These are phyloP conservation scores for Lophotriccus pileatus DNA, from an alignment of 2,797 vertebrate species.

Conservation along the genomic window DNA sequence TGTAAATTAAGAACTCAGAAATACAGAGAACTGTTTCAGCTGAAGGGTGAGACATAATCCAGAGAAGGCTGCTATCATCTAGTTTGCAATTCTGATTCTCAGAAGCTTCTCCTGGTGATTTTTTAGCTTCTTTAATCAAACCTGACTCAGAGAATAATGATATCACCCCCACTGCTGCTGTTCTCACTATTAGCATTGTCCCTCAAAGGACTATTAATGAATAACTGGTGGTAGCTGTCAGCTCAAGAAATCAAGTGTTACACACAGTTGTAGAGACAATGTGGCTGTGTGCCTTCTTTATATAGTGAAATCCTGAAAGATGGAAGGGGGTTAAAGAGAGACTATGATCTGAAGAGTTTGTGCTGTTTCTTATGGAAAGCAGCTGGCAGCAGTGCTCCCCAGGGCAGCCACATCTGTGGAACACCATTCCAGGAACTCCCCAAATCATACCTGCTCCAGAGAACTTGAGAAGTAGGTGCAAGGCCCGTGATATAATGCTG, in stretches of 20 bases:
- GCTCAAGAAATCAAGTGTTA: not conserved
- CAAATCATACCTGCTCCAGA: not conserved
- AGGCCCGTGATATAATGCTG: not conserved
- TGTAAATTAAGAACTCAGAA: not conserved
- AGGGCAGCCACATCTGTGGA: not conserved
- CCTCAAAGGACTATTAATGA: not conserved
- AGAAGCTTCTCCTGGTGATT: not conserved
- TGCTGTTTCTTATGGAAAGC: not conserved
- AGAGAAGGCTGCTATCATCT: not conserved
- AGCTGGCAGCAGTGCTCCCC: not conserved
- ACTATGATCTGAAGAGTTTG: not conserved
- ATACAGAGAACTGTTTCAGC: not conserved
- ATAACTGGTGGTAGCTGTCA: not conserved
- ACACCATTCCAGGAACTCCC: not conserved
- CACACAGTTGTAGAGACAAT: not conserved
- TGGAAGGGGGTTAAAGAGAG: not conserved
- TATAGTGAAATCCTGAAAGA: not conserved
- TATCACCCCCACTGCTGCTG: not conserved
- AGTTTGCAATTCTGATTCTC: slow-evolving; percentile 14
- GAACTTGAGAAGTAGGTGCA: not conserved
- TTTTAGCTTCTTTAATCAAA: slow-evolving; percentile 47
- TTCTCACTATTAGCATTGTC: not conserved
- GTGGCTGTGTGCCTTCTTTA: not conserved
- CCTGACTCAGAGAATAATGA: slow-evolving; percentile 30
- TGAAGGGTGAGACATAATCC: not conserved